These are phyloP conservation scores for Philonicus albiceps DNA, from an alignment of 2,888 invertebrate genomes.

Conservation along the genomic window DNA sequence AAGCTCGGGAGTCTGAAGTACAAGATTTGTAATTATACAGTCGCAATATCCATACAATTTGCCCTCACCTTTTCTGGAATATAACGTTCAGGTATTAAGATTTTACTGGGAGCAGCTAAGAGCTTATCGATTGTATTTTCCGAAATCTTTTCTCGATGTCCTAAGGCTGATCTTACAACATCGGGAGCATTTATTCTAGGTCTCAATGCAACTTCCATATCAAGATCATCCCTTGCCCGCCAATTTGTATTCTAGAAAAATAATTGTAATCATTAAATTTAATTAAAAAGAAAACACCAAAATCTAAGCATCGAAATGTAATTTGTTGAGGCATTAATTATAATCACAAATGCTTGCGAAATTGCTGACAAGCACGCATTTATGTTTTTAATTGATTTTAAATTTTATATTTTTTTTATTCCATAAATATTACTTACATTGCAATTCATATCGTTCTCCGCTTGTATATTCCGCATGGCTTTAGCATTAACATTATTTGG, in stretches of 20 bases:
- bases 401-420: neutral
- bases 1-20: conserved; percentile 75
- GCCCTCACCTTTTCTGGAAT: conserved; percentile 81
- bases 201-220: conserved; percentile 84
- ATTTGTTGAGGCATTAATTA: too few relatives aligned
- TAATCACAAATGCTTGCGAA: too few relatives aligned
- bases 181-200: conserved; percentile 82
- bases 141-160: conserved; percentile 64
- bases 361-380: too few relatives aligned
- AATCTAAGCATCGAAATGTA: too few relatives aligned
- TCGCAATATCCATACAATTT: conserved; percentile 18
- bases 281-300: neutral
- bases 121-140: conserved; percentile 86
- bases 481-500: conserved; percentile 75
- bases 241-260: conserved; percentile 64
- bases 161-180: conserved; percentile 83
- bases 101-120: conserved; percentile 87
- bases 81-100: conserved; percentile 89
- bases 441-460: conserved; percentile 63
- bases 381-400: neutral
- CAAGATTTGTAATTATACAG: neutral
- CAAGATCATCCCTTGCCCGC: conserved; percentile 82
- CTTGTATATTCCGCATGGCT: conserved; percentile 69
- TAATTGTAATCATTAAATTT: neutral
- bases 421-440: conserved; percentile 56